These are phyloP conservation scores for Therioaphis trifolii DNA, from an alignment of 2,888 invertebrate genomes.

Conservation along the genomic window DNA sequence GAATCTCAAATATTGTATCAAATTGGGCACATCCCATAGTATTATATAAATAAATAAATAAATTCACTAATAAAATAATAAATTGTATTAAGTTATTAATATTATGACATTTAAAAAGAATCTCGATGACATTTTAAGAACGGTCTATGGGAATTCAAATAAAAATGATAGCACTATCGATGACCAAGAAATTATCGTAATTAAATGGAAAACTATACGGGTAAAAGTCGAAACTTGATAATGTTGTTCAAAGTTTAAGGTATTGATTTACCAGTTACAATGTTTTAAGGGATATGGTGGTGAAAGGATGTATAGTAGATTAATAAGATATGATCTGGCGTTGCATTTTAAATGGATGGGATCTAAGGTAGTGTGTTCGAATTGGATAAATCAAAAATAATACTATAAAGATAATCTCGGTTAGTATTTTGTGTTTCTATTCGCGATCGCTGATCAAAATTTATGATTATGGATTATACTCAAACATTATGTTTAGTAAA, in stretches of 20 bases:
- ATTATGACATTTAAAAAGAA: no score
- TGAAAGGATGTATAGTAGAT: background rate
- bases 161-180: background rate
- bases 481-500: background rate
- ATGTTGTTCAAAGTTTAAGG: background rate
- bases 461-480: background rate
- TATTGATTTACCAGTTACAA: background rate
- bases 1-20: no score
- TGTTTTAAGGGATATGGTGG: background rate
- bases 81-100: no score
- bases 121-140: no score
- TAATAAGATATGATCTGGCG: background rate
- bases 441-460: no score
- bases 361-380: background rate
- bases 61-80: no score
- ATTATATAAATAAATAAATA: no score
- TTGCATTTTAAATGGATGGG: background rate
- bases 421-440: no score
- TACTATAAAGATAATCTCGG: no score
- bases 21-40: no score
- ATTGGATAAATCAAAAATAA: background rate
- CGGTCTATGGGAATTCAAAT: background rate
- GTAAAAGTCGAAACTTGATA: background rate
- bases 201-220: background rate
- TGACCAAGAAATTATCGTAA: background rate